Base-by-base conservation (phyloP, 2,888 invertebrate species). In the Pseudoips prasinana region DNA sequence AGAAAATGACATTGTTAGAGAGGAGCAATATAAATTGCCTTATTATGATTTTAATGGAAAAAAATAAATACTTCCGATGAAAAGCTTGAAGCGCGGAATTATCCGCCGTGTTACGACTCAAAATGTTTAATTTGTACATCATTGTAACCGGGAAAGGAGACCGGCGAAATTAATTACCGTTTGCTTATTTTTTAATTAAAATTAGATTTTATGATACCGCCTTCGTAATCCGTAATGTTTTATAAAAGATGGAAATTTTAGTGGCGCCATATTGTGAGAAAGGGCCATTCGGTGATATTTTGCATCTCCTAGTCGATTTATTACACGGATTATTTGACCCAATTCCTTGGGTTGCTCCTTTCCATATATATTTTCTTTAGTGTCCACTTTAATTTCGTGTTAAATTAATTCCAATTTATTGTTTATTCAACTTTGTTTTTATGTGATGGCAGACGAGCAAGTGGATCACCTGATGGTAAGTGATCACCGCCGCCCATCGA, bases 161-260 rank as follows among this genome's bases (percentile, higher is more conserved):
- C 68, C 53, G 64, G 40, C 61, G 53, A 74, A 82, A 85, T 79
- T 81, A 84, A 84, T 84, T 81, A 76, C 71, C 65, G 64, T 78
- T 80, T 80, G 70, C 77, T 79, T 84, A 83, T 79, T 82, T 80
- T 82, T 84, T 83, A 81, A 84, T 85, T 84, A 86, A 85, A 82
- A 81, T 83, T 78, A 77, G 73, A 80, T 83, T 77, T 78, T 67
- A 74, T 70, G 73, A 74, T 80, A 67, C 71, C 71, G 71, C 61
- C 65, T 65, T 60, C 68, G 64, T 80, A 78, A 82, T 84, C 84
- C 70, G 74, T 73, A 80, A 85, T 82, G 80, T 84, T 86, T 86
- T 72, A 83, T 75, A 76, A 86, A 83, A 84, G 78, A 86, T 84
- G 85, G 76, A 84, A 81, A 85, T 83, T 74, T 49, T 80, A 80